Percentiles rank a stretch among this genome's conserved stretches.
phyloP scores from a whole-genome alignment of 2,113 vertebrate species.

The Spizaetus ornatus region DNA sequence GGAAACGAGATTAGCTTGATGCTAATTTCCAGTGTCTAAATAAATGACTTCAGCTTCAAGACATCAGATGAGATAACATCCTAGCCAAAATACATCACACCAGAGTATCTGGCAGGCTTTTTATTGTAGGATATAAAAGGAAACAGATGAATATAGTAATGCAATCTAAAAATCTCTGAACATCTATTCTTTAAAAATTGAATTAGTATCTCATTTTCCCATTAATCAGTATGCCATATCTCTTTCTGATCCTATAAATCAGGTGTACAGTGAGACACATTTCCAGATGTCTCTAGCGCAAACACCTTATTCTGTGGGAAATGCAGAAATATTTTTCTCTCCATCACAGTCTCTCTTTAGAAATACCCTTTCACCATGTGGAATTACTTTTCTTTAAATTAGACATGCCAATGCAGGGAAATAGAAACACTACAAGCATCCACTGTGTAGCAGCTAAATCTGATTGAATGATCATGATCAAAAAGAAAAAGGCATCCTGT shows the following conservation, averaged over 20 bases:
- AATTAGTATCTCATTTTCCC: constrained; percentile 6
- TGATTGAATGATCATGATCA: neutral
- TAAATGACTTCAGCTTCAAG: constrained; percentile 51
- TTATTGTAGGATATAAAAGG: constrained; percentile 15
- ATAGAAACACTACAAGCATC: neutral
- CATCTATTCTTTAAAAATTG: neutral
- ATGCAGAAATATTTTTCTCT: neutral
- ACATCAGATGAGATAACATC: constrained; percentile 31
- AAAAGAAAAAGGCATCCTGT: neutral
- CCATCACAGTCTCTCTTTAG: neutral
- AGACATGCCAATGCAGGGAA: neutral
- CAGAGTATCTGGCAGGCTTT: neutral
- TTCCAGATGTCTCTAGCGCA: neutral
- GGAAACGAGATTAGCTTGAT: constrained; percentile 35
- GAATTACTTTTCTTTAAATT: neutral
- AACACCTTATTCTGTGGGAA: neutral
- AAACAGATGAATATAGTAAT: constrained; percentile 46
- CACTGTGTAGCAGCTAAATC: neutral
- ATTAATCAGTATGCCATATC: neutral
- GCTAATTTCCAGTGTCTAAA: constrained; percentile 25
- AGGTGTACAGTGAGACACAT: neutral
- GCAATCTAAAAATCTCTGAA: constrained; percentile 48
- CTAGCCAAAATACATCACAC: neutral
- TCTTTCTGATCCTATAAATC: constrained; percentile 41
- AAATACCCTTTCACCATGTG: neutral